Conservation (phyloP, 2,888 invertebrate genomes). For the Lomographa bimaculata region DNA sequence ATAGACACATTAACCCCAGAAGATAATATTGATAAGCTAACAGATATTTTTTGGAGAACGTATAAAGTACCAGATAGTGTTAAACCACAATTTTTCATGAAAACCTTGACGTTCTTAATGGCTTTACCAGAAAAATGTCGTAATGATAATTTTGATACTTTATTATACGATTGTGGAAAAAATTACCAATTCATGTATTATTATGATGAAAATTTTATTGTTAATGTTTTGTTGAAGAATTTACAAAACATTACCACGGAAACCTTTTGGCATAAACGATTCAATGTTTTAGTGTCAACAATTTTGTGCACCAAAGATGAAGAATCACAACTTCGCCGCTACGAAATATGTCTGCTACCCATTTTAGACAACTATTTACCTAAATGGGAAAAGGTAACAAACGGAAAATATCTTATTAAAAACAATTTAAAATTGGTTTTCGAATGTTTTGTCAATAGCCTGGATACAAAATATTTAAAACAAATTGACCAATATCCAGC, state of each 20-base stretch:
- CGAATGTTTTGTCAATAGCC: conserved; percentile 1
- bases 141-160: conserved; percentile 33
- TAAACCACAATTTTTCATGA: conserved; percentile 42
- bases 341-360: conserved; percentile 36
- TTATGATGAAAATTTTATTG: conserved; percentile 42
- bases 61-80: conserved; percentile 37
- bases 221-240: conserved; percentile 36
- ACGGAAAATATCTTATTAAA: conserved; percentile 12
- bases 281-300: conserved; percentile 34
- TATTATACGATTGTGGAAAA: conserved; percentile 33
- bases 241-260: too few species aligned
- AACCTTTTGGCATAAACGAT: conserved; percentile 24
- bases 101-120: conserved; percentile 44
- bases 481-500: conserved; percentile 38
- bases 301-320: conserved; percentile 38
- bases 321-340: conserved; percentile 38
- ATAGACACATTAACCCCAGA: conserved; percentile 51
- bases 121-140: conserved; percentile 37
- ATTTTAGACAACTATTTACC: conserved; percentile 36
- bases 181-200: conserved; percentile 36
- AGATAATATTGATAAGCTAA: conserved; percentile 46
- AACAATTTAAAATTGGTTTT: conserved; percentile 13
- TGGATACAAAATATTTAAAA: conserved; percentile 18
- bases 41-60: too few species aligned
- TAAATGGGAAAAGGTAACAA: conserved; percentile 30